Base-by-base conservation (phyloP, 2,888 invertebrate genomes). In the Hemaris fuciformis region DNA sequence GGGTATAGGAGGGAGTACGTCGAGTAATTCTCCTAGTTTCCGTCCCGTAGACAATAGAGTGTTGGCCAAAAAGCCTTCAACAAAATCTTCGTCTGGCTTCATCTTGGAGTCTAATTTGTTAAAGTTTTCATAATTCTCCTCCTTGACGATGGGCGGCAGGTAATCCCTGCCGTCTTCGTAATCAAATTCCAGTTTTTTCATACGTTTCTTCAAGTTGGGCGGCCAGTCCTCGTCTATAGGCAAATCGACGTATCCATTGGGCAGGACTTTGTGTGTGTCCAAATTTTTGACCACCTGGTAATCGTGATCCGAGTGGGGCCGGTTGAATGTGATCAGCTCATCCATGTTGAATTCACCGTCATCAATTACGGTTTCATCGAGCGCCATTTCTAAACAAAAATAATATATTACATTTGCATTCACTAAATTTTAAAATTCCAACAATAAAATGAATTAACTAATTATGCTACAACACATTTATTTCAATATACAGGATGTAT, bases 201-300 rank as follows among this genome's bases (percentile, higher is more conserved):
- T 89, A 31, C 91, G 87, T 61, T 90, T 88, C 70, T 91, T 91
- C 42, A 87, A 76, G 58, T 92, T 93, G 0, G 94, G 94, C 0
- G 94, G 94, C 94, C 94, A 94, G 72, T 93, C 93, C 67, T 94
- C 94, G 69, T 94, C 94, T 60, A 94, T 87, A 3, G 94, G 94
- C 3, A 94, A 87, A 76, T 94, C 94, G 45, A 93, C 87, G 83
- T 94, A 94, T 0, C 93, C 91, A 20, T 78, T 80, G 15, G 90
- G 80, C 1, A 85, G 77, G 1, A 78, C 64, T 65, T 85, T 83
- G 65, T 66, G 74, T 18, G 75, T 66, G 56, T 86, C 85, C 61
- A 79, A 61, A 72, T 63, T 79, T 81, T 88, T 89, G 18, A 85
- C 83, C n/a, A 89, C 83, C 67, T 90, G 92, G 83, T 93, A 93